Percentiles rank a stretch among this genome's conserved stretches.
These are phyloP conservation scores for Scleropages formosus DNA, from an alignment of 2,797 vertebrate species.

Conservation along the genomic window DNA sequence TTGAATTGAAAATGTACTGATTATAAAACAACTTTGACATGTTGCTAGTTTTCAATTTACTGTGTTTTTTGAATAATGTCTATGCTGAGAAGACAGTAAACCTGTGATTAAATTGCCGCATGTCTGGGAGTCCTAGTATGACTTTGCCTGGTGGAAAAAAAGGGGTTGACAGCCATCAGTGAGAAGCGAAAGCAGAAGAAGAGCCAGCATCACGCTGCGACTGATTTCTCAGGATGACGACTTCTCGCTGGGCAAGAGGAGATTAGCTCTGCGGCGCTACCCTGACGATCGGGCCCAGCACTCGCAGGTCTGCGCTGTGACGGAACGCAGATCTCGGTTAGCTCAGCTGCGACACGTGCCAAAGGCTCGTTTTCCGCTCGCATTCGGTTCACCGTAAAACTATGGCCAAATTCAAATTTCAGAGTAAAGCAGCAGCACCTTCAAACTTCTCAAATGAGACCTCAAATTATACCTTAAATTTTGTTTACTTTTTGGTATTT, in stretches of 20 bases:
- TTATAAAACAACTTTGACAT: too few species aligned
- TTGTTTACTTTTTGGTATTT: too few species aligned
- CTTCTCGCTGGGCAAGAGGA: not conserved
- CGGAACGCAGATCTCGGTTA: not conserved
- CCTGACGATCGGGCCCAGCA: not conserved
- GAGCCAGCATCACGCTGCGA: not conserved
- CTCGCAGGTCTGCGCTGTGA: not conserved
- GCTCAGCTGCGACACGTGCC: constrained; percentile 8
- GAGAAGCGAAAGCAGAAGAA: not conserved
- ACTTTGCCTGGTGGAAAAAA: not conserved
- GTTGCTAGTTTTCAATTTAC: too few species aligned
- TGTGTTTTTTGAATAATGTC: too few species aligned
- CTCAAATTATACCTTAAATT: too few species aligned
- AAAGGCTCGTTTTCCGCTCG: not conserved
- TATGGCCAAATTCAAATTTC: not conserved
- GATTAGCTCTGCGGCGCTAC: not conserved
- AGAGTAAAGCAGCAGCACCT: too few species aligned
- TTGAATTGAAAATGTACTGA: too few species aligned
- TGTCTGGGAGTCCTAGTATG: not conserved
- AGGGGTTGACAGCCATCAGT: not conserved
- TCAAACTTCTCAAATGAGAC: too few species aligned
- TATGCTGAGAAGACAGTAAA: too few species aligned
- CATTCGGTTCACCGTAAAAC: not conserved
- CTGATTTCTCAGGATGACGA: not conserved
- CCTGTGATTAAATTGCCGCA: not conserved